Conservation (phyloP, 1,140 invertebrate species). For the Pygmarrhopalites habei region DNA sequence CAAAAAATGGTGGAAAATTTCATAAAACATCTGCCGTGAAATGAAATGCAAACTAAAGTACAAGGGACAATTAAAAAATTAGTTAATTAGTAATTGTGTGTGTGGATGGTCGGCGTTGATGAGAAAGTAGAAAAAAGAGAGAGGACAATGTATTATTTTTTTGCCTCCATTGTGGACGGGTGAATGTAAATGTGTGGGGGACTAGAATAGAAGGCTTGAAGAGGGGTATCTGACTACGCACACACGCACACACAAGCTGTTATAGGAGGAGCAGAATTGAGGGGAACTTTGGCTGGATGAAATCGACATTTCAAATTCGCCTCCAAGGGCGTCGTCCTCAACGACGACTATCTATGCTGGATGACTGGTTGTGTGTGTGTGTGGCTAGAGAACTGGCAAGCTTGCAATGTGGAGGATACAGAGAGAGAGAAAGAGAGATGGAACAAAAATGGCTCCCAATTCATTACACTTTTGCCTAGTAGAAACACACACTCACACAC, state of each 20-base stretch:
- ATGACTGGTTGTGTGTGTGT: neutral
- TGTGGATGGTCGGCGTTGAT: neutral
- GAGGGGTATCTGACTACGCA: neutral
- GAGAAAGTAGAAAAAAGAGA: neutral
- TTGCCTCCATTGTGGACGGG: too few species aligned
- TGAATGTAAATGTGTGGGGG: constrained; percentile 3
- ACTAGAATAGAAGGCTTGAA: neutral
- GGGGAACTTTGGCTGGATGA: neutral
- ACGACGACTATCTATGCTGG: neutral
- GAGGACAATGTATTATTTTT: neutral
- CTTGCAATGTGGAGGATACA: neutral
- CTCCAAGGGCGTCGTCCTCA: constrained; percentile 30
- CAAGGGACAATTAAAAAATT: too few species aligned
- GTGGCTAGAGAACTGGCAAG: neutral
- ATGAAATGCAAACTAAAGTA: too few species aligned
- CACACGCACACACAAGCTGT: too few species aligned
- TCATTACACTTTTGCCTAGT: constrained; percentile 16
- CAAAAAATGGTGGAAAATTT: too few species aligned
- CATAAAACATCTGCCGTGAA: too few species aligned
- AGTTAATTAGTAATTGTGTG: too few species aligned
- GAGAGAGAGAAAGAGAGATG: neutral
- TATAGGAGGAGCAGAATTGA: constrained; percentile 1
- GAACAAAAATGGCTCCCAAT: constrained; percentile 38
- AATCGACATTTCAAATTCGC: constrained; percentile 25
- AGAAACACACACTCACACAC: constrained; percentile 8